Base-by-base conservation (phyloP, 2,888 invertebrate genomes). In the Clepsis dumicolana region DNA sequence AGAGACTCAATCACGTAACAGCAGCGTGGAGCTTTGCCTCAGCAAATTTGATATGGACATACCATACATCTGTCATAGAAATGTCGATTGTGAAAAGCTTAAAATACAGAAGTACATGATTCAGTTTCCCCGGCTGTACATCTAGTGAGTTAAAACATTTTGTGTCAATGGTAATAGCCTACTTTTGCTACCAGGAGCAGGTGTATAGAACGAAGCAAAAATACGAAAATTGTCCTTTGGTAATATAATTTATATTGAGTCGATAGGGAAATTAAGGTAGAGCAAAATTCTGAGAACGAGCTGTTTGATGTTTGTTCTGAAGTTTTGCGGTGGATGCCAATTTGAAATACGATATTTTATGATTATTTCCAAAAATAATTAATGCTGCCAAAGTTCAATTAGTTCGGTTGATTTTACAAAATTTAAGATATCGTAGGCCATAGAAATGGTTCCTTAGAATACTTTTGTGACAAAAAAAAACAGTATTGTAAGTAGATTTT, bases 261-360 rank as follows among this genome's bases (percentile, higher is more conserved):
- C 48, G 2, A 48, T 48, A 21, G 21, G 48, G 21, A 48, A 21
- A 48, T 48, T 48, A 48, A 21, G 48, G 2, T 21, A 10, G n/a
- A n/a, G 12, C 12, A 21, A 48, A 21, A 48, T 48, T 48, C 48
- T 21, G 48, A 12, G 48, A 48, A 48, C 10, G 10, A 48, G 21
- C 21, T 48, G 21, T 21, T 48, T 21, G 48, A 44, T 18, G 48
- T 48, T 48, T 18, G 3, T 48, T 48, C 21, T 48, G 48, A 48
- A 21, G 21, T 12, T n/a, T n/a, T 48, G 21, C 10, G 21, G 48
- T 12, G 48, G 21, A 21, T 21, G 48, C 10, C 21, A 48, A 21
- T 48, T 48, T 21, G 21, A 48, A 48, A 48, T 48, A 21, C 18
- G 21, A 48, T 48, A 48, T 48, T 48, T 48, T 21, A 21, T 10